Conservation (phyloP, 2,113 vertebrate species). For the Mirounga angustirostris region DNA sequence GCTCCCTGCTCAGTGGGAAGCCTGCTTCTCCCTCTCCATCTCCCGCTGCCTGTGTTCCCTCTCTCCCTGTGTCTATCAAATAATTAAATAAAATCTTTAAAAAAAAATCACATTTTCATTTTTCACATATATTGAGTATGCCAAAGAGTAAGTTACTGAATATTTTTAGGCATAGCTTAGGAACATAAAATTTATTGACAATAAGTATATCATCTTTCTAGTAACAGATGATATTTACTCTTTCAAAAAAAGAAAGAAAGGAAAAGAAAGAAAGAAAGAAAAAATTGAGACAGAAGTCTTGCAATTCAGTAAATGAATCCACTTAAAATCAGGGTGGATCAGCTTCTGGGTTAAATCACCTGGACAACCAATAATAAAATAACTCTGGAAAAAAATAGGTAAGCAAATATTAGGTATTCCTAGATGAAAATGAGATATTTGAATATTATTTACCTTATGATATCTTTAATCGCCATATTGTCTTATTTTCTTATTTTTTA, state of each 20-base stretch:
- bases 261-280: not conserved
- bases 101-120: not conserved
- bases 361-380: not conserved
- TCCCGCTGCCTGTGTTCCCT: too few species aligned
- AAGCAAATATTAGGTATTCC: not conserved
- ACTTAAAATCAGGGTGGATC: not conserved
- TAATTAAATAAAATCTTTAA: too few species aligned
- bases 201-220: not conserved
- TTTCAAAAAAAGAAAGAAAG: not conserved
- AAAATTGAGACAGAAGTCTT: not conserved
- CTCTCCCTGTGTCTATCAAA: too few species aligned
- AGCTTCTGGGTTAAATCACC: not conserved
- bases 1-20: too few species aligned
- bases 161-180: not conserved
- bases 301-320: not conserved
- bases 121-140: not conserved
- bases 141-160: not conserved
- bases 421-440: not conserved
- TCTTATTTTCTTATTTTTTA: not conserved
- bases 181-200: not conserved
- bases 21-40: too few species aligned
- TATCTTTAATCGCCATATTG: not conserved
- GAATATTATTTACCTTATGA: not conserved
- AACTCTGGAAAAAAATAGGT: not conserved
- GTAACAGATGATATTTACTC: not conserved